Base-by-base conservation (phyloP, 2,888 invertebrate species). In the Drosophila recens region DNA sequence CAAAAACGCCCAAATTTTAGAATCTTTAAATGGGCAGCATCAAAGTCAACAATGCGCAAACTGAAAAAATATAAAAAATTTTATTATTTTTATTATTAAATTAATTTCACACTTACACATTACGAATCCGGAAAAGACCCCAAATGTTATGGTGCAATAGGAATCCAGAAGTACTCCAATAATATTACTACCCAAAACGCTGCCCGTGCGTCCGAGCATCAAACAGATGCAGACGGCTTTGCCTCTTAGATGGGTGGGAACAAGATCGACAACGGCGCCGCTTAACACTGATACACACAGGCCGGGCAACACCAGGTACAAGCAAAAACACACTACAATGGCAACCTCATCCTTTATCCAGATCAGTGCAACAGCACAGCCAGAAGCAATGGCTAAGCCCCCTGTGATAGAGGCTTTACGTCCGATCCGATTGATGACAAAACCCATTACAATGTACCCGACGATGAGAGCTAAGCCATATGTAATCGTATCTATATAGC, bases 211-310 rank as follows among this genome's bases (percentile, higher is more conserved):
- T 0, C 93, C 93, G 36, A 92, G 63, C 91, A 93, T 92, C 15
- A 93, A 63, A 20, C 91, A 91, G 45, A 93, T 90, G 38, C 92
- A 93, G 3, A 93, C 91, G 0, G 93, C 92, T 82, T 93, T 93
- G 9, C 92, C 93, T n/a, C 93, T 87, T 38, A 93, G 83, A 68
- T 92, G 87, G 0, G 93, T 93, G 2, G 93, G 93, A 54, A 93
- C 92, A 11, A 93, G 64, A 67, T 93, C 93, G 3, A 93, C 92
- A 3, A 92, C 91, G 11, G 90, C 90, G 4, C 92, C 92, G 67
- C 91, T 92, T 8, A 93, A 72, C n/a, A 93, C 82, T 0, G 93
- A 91, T 34, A 93, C 79, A 59, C 91, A 91, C 4, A 93, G 68
- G 4, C 92, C 92, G 0, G 92, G 90, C 27, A 92, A 54, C 65